Percentiles rank a stretch among this genome's conserved stretches.
These are phyloP conservation scores for Cenopis cana DNA, from an alignment of 2,888 invertebrate species.

Conservation along the genomic window DNA sequence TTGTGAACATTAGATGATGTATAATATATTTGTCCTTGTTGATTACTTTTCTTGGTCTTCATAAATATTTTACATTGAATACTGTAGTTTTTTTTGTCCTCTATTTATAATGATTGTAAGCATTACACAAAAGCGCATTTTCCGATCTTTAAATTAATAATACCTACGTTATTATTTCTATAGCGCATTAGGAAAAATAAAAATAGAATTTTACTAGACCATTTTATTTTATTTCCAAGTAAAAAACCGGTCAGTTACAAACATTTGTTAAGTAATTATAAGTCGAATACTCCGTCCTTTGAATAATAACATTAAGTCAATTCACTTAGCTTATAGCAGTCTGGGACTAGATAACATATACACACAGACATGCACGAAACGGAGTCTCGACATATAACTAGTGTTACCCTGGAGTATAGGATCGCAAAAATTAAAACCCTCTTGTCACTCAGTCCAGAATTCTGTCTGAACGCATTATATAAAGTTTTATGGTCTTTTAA, in stretches of 20 bases:
- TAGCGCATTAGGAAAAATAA: slow-evolving; percentile 46
- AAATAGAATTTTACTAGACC: slow-evolving; percentile 68
- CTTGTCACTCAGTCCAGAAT: neutral
- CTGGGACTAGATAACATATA: slow-evolving; percentile 33
- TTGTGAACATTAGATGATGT: slow-evolving; percentile 79
- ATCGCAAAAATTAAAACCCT: slow-evolving; percentile 26
- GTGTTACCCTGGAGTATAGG: slow-evolving; percentile 23
- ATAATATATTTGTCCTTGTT: slow-evolving; percentile 82
- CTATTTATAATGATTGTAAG: neutral
- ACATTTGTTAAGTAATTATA: slow-evolving; percentile 36
- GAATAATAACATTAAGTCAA: slow-evolving; percentile 8
- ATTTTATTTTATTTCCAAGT: slow-evolving; percentile 68
- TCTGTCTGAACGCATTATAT: slow-evolving; percentile 3
- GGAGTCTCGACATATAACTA: slow-evolving; percentile 32
- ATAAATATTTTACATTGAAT: slow-evolving; percentile 81
- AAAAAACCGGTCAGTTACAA: slow-evolving; percentile 43
- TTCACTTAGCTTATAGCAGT: slow-evolving; percentile 30
- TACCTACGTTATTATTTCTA: too few species aligned
- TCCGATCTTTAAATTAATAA: too few species aligned
- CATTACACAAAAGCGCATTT: neutral
- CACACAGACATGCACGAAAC: slow-evolving; percentile 17
- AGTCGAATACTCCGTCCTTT: slow-evolving; percentile 29
- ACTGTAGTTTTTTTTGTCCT: slow-evolving; percentile 53
- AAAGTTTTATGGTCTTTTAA: slow-evolving; percentile 6
- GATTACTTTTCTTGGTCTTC: slow-evolving; percentile 75